A percentile compares a stretch with the other conserved stretches of the same genome.
These are phyloP conservation scores for Nymphalis io DNA, from an alignment of 1,140 invertebrate species.

Conservation along the genomic window DNA sequence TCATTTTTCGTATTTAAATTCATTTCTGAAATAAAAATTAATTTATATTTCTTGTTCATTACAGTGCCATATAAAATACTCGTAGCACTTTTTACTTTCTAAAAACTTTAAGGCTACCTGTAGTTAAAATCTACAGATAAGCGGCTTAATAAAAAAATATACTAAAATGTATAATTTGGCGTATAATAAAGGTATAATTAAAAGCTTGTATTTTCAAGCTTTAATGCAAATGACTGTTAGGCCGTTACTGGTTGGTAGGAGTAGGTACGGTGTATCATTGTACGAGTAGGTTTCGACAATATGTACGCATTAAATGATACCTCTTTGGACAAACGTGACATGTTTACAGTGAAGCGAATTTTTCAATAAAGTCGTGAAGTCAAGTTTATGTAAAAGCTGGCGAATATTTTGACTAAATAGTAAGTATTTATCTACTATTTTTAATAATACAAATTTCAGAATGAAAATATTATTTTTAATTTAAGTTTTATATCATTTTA, in stretches of 20 bases:
- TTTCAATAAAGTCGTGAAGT: not conserved
- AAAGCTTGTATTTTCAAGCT: constrained; percentile 15
- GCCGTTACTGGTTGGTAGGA: constrained; percentile 22
- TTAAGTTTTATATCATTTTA: no score
- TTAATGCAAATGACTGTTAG: constrained; percentile 8
- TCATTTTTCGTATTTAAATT: no score
- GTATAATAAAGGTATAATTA: constrained; percentile 20
- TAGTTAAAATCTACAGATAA: not conserved
- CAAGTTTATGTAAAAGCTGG: not conserved
- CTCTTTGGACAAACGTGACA: constrained; percentile 14
- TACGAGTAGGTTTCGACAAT: not conserved
- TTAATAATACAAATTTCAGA: no score
- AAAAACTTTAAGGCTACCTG: not conserved
- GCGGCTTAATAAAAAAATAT: not conserved
- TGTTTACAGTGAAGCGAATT: not conserved
- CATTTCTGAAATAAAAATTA: no score
- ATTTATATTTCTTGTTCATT: no score
- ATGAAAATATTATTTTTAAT: not conserved
- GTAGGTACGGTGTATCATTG: not conserved
- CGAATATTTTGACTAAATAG: not conserved
- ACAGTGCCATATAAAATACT: no score
- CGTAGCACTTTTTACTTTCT: not conserved
- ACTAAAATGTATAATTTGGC: constrained; percentile 4
- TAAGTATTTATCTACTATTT: not conserved
- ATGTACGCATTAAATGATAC: constrained; percentile 9